Conservation (phyloP, 2,888 invertebrate genomes). For the Atethmia centrago region DNA sequence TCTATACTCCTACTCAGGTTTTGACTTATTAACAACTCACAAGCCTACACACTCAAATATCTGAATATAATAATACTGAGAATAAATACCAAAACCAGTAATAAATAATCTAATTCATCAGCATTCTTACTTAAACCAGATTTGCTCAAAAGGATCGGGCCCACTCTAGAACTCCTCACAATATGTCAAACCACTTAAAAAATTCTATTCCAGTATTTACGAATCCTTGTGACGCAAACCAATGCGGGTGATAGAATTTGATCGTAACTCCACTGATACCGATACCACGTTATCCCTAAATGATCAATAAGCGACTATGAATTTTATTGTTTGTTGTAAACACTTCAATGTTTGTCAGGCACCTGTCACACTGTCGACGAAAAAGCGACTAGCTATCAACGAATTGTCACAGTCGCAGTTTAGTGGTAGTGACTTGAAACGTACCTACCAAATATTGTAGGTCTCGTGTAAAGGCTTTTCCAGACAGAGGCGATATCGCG, state of each 20-base stretch:
- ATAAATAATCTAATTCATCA: slow-evolving; percentile 14
- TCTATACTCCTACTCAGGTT: neutral
- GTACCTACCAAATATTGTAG: no score
- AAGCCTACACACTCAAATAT: no score
- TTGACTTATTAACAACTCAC: no score
- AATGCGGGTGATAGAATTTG: slow-evolving; percentile 39
- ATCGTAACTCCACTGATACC: slow-evolving; percentile 11
- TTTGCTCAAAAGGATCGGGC: neutral
- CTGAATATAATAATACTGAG: neutral
- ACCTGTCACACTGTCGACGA: no score
- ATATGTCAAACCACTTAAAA: slow-evolving; percentile 7
- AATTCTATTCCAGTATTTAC: slow-evolving; percentile 28
- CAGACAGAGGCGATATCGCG: no score
- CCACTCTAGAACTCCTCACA: slow-evolving; percentile 39
- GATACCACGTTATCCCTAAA: slow-evolving; percentile 22
- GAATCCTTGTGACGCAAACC: slow-evolving; percentile 19
- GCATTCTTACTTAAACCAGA: slow-evolving; percentile 15
- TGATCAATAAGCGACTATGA: slow-evolving; percentile 3
- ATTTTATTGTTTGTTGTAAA: neutral
- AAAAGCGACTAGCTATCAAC: no score
- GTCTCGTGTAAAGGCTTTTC: no score
- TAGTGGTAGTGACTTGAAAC: no score
- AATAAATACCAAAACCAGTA: neutral
- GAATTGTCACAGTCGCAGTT: no score
- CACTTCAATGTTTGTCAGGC: neutral